phyloP scores from a whole-genome alignment of 1,140 invertebrate genomes.

The Steinernema feltiae region DNA sequence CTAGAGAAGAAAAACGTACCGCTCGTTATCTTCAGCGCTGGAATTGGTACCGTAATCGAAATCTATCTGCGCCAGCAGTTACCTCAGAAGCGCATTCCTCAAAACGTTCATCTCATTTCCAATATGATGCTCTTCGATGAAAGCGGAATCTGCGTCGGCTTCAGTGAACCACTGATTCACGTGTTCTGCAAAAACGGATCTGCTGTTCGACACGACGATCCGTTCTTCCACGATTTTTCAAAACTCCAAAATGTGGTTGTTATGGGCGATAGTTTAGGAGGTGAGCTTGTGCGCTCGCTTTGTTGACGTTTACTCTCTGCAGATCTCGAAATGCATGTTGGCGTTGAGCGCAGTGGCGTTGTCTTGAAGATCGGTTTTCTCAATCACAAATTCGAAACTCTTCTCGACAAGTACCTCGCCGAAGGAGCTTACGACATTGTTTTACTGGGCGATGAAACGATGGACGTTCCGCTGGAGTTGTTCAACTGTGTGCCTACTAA shows the following conservation, averaged over 20 bases:
- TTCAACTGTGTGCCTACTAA: not conserved
- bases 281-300: not conserved
- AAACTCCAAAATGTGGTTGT: conserved; percentile 26
- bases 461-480: not conserved
- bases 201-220: conserved; percentile 20
- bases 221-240: conserved; percentile 27
- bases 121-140: conserved; percentile 34
- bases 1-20: not conserved
- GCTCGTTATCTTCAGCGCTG: not conserved
- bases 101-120: conserved; percentile 22
- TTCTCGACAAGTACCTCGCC: conserved; percentile 20
- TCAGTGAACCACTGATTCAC: conserved; percentile 30
- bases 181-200: conserved; percentile 34
- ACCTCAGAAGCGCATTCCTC: not conserved
- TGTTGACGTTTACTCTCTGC: not conserved
- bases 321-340: conserved; percentile 28
- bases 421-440: conserved; percentile 27
- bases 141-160: conserved; percentile 9
- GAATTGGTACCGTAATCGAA: conserved; percentile 23
- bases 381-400: conserved; percentile 31
- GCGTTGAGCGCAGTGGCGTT: conserved; percentile 19
- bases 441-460: not conserved
- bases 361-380: conserved; percentile 34
- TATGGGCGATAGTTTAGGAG: conserved; percentile 31
- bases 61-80: conserved; percentile 20